Evolutionary conservation across 1,140 invertebrate species (phyloP).

Genomic region (Sitobion miscanthi): DNA sequence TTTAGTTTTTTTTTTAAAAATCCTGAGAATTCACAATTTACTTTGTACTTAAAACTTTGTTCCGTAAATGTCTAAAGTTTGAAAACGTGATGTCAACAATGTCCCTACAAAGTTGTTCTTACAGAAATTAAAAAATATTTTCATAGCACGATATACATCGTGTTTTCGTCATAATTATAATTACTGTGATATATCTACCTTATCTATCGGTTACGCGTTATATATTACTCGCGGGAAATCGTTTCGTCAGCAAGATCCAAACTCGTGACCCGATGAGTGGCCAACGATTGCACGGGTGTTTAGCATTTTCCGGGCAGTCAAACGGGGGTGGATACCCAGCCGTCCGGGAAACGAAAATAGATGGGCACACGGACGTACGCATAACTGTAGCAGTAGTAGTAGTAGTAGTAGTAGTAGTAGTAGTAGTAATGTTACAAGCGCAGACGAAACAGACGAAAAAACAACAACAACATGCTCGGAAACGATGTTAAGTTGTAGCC

Average conservation of each 20-base stretch:
- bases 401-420: not conserved
- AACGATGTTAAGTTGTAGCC: not conserved
- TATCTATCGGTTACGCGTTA: not conserved
- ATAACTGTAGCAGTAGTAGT: not conserved
- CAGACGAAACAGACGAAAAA: not conserved
- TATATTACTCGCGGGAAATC: not conserved
- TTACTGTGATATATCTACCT: not conserved
- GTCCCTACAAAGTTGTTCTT: not conserved
- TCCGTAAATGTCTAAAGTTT: not conserved
- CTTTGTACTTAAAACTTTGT: not conserved
- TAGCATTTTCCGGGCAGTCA: not conserved
- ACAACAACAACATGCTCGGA: not conserved
- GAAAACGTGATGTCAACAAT: not conserved
- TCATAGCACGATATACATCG: too few species aligned
- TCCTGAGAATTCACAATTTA: not conserved
- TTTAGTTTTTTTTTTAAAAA: not conserved
- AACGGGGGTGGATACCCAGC: not conserved
- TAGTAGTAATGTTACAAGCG: not conserved
- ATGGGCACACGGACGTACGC: slow-evolving; percentile 9
- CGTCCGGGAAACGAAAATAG: slow-evolving; percentile 24
- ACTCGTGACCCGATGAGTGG: not conserved
- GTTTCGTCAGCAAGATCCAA: not conserved
- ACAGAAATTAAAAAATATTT: not conserved
- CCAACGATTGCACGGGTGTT: not conserved
- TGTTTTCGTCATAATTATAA: not conserved